phyloP scores from a whole-genome alignment of 1,140 invertebrate genomes.

The Lepidotrigona ventralis region DNA sequence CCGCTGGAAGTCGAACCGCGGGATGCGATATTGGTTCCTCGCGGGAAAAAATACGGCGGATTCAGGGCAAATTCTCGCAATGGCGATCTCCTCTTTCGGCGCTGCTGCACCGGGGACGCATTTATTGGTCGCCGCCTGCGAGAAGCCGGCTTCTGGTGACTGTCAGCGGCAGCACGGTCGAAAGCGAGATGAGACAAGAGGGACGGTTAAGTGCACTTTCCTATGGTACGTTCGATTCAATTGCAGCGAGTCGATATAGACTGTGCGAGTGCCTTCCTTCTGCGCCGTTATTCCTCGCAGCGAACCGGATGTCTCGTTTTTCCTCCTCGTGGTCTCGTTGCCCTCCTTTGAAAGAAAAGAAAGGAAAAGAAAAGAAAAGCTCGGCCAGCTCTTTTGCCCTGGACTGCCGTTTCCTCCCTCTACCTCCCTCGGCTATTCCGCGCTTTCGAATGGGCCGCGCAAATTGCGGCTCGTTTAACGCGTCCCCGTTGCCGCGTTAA shows the following conservation, averaged over 20 bases:
- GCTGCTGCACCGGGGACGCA: background rate
- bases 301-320: slow-evolving; percentile 11
- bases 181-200: slow-evolving; percentile 65
- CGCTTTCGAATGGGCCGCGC: background rate
- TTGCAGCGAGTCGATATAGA: slow-evolving; percentile 64
- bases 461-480: slow-evolving; percentile 42
- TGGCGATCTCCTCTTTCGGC: slow-evolving; percentile 17
- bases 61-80: slow-evolving; percentile 49
- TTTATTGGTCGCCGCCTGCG: slow-evolving; percentile 52
- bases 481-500: slow-evolving; percentile 23
- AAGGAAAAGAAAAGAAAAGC: slow-evolving; percentile 33
- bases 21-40: slow-evolving; percentile 51
- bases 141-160: slow-evolving; percentile 30
- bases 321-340: slow-evolving; percentile 1
- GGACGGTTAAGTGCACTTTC: slow-evolving; percentile 69
- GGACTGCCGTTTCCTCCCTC: background rate
- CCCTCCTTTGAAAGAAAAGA: slow-evolving; percentile 11
- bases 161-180: slow-evolving; percentile 9
- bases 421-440: background rate
- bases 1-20: background rate
- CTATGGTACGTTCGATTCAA: slow-evolving; percentile 70
- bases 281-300: background rate
- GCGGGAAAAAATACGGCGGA: slow-evolving; percentile 10
- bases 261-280: background rate
- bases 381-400: background rate